These are phyloP conservation scores for Conus ventricosus DNA, from an alignment of 1,140 invertebrate species.

Conservation along the genomic window DNA sequence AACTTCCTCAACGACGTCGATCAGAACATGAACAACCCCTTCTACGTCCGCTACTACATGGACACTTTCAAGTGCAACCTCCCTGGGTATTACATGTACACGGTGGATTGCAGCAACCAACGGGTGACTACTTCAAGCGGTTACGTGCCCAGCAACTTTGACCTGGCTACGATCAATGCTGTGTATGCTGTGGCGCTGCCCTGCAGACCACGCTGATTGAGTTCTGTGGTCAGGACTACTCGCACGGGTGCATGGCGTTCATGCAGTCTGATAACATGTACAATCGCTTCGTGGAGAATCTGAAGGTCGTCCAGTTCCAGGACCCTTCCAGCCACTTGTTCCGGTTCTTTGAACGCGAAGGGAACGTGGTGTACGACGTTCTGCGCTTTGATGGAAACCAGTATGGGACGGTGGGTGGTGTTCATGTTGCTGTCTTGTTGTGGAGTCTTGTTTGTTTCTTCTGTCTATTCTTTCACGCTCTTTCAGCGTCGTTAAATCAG, in stretches of 20 bases:
- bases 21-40: slow-evolving; percentile 43
- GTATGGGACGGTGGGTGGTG: slow-evolving; percentile 48
- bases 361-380: slow-evolving; percentile 59
- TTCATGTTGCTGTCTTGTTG: background rate
- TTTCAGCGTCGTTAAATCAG: background rate
- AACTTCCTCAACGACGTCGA: slow-evolving; percentile 44
- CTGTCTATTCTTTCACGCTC: background rate
- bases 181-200: slow-evolving; percentile 63
- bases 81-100: slow-evolving; percentile 52
- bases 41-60: slow-evolving; percentile 64
- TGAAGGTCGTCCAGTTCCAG: slow-evolving; percentile 52
- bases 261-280: slow-evolving; percentile 46
- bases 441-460: background rate
- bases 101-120: background rate
- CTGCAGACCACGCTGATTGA: slow-evolving; percentile 58
- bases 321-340: slow-evolving; percentile 51
- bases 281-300: slow-evolving; percentile 51
- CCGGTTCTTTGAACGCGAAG: slow-evolving; percentile 59
- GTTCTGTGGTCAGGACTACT: slow-evolving; percentile 61
- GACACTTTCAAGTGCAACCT: slow-evolving; percentile 63
- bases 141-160: slow-evolving; percentile 48
- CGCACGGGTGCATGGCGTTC: slow-evolving; percentile 54
- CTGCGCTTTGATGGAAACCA: slow-evolving; percentile 49
- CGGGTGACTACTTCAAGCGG: slow-evolving; percentile 32
- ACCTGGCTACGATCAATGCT: slow-evolving; percentile 65